Evolutionary conservation across 2,888 invertebrate genomes (phyloP).

Genomic region (Philopedon plagiatum): DNA sequence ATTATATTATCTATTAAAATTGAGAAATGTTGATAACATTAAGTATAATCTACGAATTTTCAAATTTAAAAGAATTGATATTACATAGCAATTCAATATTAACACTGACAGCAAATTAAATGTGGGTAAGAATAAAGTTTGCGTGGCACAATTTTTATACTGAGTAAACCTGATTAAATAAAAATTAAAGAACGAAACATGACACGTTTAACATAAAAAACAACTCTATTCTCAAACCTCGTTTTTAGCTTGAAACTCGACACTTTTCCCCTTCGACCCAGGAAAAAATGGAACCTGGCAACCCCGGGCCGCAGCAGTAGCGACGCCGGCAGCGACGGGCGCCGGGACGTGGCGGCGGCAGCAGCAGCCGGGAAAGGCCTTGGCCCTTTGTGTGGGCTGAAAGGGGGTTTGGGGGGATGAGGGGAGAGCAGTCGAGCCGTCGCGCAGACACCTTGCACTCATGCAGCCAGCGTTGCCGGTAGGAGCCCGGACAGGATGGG

Average conservation of each 20-base stretch:
- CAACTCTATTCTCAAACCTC: slow-evolving; percentile 12
- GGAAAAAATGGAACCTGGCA: slow-evolving; percentile 44
- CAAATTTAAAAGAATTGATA: too few relatives aligned
- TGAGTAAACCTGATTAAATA: too few relatives aligned
- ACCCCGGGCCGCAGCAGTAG: slow-evolving; percentile 54
- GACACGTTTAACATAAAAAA: not conserved
- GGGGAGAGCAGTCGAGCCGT: slow-evolving; percentile 40
- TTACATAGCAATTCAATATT: too few relatives aligned
- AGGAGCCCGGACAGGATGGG: slow-evolving; percentile 10
- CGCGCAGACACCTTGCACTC: slow-evolving; percentile 50
- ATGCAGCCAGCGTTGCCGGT: slow-evolving; percentile 37
- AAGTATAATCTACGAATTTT: too few relatives aligned
- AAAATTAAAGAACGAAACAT: too few relatives aligned
- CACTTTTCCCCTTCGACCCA: slow-evolving; percentile 28
- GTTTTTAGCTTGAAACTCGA: slow-evolving; percentile 19
- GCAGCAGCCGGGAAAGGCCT: slow-evolving; percentile 50
- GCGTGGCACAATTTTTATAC: too few relatives aligned
- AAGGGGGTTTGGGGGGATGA: slow-evolving; percentile 14
- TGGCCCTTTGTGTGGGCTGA: slow-evolving; percentile 49
- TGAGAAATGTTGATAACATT: too few relatives aligned
- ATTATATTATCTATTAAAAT: too few relatives aligned
- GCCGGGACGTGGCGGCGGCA: slow-evolving; percentile 54
- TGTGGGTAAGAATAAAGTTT: too few relatives aligned
- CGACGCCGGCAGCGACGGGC: slow-evolving; percentile 56
- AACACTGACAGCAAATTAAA: too few relatives aligned